Evolutionary conservation across 2,797 vertebrate species (phyloP), one percentile per base, ranked within the genome.

Genomic region (Cyprinella venusta): DNA sequence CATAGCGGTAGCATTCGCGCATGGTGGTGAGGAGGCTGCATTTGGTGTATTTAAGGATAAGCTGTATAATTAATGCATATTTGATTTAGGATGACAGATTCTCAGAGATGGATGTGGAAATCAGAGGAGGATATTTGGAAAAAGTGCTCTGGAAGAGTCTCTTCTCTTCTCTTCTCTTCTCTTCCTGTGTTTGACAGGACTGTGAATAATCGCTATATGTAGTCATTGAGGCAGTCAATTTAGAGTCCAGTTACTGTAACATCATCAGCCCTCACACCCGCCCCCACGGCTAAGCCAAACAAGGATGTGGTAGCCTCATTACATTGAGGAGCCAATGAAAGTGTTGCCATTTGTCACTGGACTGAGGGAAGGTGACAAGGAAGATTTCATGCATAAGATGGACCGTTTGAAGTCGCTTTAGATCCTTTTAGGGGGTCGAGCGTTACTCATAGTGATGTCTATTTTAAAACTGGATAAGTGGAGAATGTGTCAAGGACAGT

Each of bases 391-490:
- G 91, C 91, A 88, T 85, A 88, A 91, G 90, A 92, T 89, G 89
- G 91, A 91, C 88, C 90, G 92, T 93, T 93, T 94, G 90, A 94
- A 93, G 89, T 93, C 89, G 81, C 90, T 90, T 88, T 90, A 93
- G 92, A 93, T 92, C 91, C 82, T 91, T 94, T 92, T 50, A 90
- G 71, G 26, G 87, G 86, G 88, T 92, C 87, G 86, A 90, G 85
- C 74, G 78, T 26, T 84, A 86, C 90, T 90, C 91, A 91, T 86
- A 89, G 87, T 54, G 8, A 50, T 2, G 5, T 70, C 79, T 79
- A 79, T 88, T 87, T 83, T 72, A 72, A 68, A 82, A 18, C 42
- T 10, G 30, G 59, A 65, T 65, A 16, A 75, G 70, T 50, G 26
- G 54, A 67, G 68, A 76, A 56, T 54, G 77, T 83, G 79, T 86